Conservation (phyloP, 2,797 vertebrate species). For the Hipposideros larvatus region DNA sequence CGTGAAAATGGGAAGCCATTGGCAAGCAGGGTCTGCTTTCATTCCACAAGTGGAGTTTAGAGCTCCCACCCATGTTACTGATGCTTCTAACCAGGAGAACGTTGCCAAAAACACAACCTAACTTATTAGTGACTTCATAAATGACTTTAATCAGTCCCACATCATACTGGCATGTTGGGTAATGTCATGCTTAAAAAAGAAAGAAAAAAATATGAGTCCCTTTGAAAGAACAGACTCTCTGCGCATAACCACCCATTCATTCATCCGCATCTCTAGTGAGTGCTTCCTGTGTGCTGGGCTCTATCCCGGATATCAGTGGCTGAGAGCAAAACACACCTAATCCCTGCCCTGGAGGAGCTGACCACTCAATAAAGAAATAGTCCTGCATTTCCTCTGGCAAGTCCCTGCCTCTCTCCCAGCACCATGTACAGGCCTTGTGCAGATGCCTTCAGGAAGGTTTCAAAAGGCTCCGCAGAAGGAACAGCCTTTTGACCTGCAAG, state of each 20-base stretch:
- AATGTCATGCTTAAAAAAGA: constrained; percentile 22
- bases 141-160: constrained; percentile 21
- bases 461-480: background rate
- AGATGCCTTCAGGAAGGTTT: constrained; percentile 11
- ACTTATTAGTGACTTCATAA: background rate
- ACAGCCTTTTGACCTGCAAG: background rate
- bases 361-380: background rate
- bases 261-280: background rate
- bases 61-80: background rate
- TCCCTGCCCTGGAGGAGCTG: background rate
- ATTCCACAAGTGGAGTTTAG: background rate
- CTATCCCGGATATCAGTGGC: background rate
- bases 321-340: constrained; percentile 16
- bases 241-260: background rate
- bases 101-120: constrained; percentile 45
- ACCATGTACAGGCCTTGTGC: background rate
- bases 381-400: background rate
- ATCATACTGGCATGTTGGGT: background rate
- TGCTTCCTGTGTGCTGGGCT: constrained; percentile 17
- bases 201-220: background rate
- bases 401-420: background rate
- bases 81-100: background rate
- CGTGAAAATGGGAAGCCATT: background rate
- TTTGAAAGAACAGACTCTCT: constrained; percentile 46
- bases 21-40: background rate